These are phyloP conservation scores for Zelleria hepariella DNA, from an alignment of 2,888 invertebrate genomes.

Conservation along the genomic window DNA sequence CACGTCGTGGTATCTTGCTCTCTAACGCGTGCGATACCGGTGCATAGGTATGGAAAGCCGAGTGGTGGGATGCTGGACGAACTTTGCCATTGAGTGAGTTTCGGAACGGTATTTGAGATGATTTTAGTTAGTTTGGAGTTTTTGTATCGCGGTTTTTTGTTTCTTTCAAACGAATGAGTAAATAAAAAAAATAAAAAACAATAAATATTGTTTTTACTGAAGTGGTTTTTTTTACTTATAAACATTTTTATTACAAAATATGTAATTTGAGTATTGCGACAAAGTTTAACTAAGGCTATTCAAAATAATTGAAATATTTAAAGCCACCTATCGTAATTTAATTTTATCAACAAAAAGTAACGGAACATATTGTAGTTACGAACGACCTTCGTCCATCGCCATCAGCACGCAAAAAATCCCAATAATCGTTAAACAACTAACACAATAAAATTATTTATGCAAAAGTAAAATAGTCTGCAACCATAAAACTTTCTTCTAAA, in stretches of 20 bases:
- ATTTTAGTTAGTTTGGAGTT: background rate
- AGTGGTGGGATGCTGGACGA: constrained; percentile 59
- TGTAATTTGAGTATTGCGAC: no score
- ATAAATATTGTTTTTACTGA: no score
- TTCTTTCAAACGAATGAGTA: no score
- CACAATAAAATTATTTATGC: background rate
- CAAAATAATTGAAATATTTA: no score
- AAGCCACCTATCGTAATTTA: no score
- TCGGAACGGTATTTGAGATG: constrained; percentile 4
- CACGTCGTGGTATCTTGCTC: constrained; percentile 28
- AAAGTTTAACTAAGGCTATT: no score
- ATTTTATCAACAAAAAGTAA: no score
- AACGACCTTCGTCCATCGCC: no score
- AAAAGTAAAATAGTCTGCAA: background rate
- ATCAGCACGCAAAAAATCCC: background rate
- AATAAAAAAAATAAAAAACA: no score
- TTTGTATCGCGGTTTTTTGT: background rate
- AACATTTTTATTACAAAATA: no score
- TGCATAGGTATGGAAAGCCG: constrained; percentile 23
- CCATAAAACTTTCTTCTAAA: background rate
- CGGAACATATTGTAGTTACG: no score
- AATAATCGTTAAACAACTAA: background rate
- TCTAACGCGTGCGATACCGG: constrained; percentile 61
- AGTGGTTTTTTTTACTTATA: no score
- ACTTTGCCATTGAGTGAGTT: constrained; percentile 60